Evolutionary conservation across 2,113 vertebrate species (phyloP).

Genomic region (Grallaria varia): DNA sequence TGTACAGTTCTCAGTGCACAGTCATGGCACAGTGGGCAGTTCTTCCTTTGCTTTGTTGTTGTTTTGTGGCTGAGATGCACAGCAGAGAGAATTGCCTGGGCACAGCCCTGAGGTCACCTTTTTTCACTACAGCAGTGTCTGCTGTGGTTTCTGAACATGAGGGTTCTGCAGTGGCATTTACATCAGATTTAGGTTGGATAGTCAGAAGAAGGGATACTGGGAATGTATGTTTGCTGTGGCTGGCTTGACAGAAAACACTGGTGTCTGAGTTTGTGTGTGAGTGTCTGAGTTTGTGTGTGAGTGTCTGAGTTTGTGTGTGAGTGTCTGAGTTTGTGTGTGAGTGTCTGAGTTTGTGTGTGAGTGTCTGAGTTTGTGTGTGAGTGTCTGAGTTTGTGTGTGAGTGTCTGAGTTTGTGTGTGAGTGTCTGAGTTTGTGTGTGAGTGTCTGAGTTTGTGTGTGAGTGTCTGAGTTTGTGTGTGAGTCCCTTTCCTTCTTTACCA

Average conservation of each 20-base stretch:
- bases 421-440: not conserved
- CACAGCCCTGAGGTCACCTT: not conserved
- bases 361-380: not conserved
- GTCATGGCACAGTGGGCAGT: not conserved
- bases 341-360: not conserved
- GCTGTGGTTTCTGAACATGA: not conserved
- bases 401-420: not conserved
- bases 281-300: not conserved
- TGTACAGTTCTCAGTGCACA: not conserved
- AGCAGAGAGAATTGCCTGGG: not conserved
- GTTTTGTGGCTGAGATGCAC: not conserved
- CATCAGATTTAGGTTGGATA: not conserved
- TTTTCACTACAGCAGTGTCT: not conserved
- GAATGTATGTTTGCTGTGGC: not conserved
- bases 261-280: not conserved
- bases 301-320: not conserved
- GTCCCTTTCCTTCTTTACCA: not conserved
- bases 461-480: too few relatives aligned
- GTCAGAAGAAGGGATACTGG: not conserved
- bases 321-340: not conserved
- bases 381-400: not conserved
- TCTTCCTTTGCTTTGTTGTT: not conserved
- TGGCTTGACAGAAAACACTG: not conserved
- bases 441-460: not conserved
- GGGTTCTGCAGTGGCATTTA: not conserved